Evolutionary conservation across 2,113 vertebrate species (phyloP), one percentile per base, ranked within the genome.

Genomic region (Passer domesticus): DNA sequence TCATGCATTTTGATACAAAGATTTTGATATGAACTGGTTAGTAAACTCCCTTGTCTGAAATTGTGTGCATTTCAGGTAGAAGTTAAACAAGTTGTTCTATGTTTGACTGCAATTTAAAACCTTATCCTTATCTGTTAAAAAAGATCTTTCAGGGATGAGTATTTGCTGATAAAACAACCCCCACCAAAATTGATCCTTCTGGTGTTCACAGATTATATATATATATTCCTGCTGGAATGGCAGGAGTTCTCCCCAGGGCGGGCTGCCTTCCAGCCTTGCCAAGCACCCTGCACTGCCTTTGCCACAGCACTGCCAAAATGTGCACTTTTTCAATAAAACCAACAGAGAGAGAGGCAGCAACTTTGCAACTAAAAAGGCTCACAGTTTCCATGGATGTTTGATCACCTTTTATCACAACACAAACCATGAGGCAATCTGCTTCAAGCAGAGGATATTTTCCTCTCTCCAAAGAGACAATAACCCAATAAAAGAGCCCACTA

Each of bases 111-210:
- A 82, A 33, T 95, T 79, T 94, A 78, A 79, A 68, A 84, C 72
- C 72, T 44, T 90, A 9, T 87, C 12, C 39, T 93, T 25, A n/a
- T 41, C 80, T 94, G 46, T 89, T 89, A 89, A 60, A 79, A 95
- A 92, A 86, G 63, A 81, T 82, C 33, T 73, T 96, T 94, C 75
- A 95, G 80, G 96, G 62, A 96, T 88, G 17, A 93, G 89, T 93
- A 49, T 73, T 93, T 96, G 59, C 31, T 77, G 44, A 59, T 67
- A 43, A 2, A 25, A 77, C 63, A 69, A 31, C 17, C 22, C 21
- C 7, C 31, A 63, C 41, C 17, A 27, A 73, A 37, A 43, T 20
- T 3, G 30, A 60, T 96, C 81, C 15, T 83, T 92, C 56, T 97
- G 56, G 23, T 70, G 67, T 60, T 90, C 50, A 87, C 31, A 87